Percentiles rank a stretch among this genome's conserved stretches.
Conservation (phyloP, 2,797 vertebrate species). For the Enoplosus armatus region DNA sequence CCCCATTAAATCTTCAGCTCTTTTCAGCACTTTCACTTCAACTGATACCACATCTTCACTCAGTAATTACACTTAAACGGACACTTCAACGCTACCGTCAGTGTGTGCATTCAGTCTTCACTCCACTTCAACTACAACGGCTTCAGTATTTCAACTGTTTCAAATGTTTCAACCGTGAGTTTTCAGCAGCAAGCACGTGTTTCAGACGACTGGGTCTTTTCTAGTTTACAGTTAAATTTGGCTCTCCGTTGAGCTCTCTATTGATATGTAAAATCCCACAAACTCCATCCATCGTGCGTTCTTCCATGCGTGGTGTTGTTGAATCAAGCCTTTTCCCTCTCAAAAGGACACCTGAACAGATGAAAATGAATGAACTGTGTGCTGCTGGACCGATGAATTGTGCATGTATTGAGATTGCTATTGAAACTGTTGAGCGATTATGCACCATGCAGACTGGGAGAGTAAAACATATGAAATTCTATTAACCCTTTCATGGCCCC, state of each 20-base stretch:
- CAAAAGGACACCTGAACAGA: slow-evolving; percentile 15
- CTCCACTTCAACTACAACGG: neutral
- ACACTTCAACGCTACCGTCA: neutral
- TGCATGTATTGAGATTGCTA: slow-evolving; percentile 11
- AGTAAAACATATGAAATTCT: neutral
- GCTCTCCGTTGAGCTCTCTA: neutral
- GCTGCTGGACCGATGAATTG: slow-evolving; percentile 9
- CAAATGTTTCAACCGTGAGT: neutral
- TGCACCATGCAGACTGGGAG: neutral
- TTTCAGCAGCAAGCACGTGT: neutral
- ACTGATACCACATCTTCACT: neutral
- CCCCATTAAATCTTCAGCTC: neutral
- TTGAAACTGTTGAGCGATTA: slow-evolving; percentile 6
- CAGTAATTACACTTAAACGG: neutral
- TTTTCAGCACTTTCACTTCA: neutral
- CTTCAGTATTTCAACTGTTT: neutral
- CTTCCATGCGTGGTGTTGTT: neutral
- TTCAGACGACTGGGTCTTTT: neutral
- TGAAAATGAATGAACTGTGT: slow-evolving; percentile 8
- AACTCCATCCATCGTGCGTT: neutral
- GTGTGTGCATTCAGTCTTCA: neutral
- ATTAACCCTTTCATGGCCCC: neutral
- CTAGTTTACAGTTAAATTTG: neutral
- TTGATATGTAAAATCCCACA: neutral
- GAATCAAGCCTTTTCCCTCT: slow-evolving; percentile 8